A percentile compares a stretch with the other conserved stretches of the same genome.
Conservation (phyloP, 2,888 invertebrate species). For the Ormyrus rosae region DNA sequence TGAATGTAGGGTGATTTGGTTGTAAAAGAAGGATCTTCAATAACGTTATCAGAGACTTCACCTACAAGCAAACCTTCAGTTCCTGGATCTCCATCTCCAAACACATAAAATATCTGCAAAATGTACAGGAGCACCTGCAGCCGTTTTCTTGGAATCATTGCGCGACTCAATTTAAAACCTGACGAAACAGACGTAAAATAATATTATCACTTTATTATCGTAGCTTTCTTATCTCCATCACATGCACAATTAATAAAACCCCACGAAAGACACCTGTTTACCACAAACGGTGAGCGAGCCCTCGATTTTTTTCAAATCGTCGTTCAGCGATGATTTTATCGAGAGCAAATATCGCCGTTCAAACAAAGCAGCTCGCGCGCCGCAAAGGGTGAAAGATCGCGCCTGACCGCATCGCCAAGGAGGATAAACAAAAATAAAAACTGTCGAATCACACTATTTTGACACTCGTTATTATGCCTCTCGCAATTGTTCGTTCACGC, state of each 20-base stretch:
- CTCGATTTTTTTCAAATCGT: too few species aligned
- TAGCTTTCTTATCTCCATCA: too few species aligned
- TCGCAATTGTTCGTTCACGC: too few species aligned
- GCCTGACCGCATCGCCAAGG: too few species aligned
- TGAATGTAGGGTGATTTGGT: background rate
- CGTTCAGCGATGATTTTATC: too few species aligned
- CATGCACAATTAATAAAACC: too few species aligned
- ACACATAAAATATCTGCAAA: conserved; percentile 58
- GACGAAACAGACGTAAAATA: conserved; percentile 4
- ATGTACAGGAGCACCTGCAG: conserved; percentile 60
- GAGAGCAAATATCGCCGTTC: too few species aligned
- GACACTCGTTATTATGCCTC: background rate
- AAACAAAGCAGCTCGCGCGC: too few species aligned
- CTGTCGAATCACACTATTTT: conserved; percentile 14
- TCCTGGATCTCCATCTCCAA: conserved; percentile 56
- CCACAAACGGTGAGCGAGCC: too few species aligned
- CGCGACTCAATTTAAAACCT: conserved; percentile 35
- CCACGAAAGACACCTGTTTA: too few species aligned
- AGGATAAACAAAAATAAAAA: background rate
- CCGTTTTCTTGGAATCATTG: conserved; percentile 62
- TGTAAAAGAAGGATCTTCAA: conserved; percentile 30
- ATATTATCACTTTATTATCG: background rate
- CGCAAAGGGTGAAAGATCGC: too few species aligned
- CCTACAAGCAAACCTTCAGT: conserved; percentile 18
- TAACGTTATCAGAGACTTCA: conserved; percentile 25